Base-by-base conservation (phyloP, 1,140 invertebrate species). In the Coboldia fuscipes region DNA sequence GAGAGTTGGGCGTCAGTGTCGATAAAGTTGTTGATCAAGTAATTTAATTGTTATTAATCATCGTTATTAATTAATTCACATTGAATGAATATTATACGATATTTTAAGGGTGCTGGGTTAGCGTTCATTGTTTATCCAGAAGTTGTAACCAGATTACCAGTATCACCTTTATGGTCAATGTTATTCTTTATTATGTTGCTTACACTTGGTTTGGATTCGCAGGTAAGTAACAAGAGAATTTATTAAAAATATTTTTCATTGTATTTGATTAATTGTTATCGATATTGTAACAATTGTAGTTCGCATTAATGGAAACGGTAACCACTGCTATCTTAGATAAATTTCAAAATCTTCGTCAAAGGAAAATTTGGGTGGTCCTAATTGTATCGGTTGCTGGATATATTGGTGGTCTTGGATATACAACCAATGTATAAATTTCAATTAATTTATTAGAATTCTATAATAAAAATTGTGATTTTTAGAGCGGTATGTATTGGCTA, bases 111-210 rank as follows among this genome's bases (percentile, higher is more conserved):
- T 1, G 76, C 79, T 28, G 80, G 81, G 2, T 51, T 86, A 30
- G 80, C 80, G 2, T 86, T 85, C 45, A 78, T 84, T 37, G 80
- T 82, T 6, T 86, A 88, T 50, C 82, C 83, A 0, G 81, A 84
- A 54, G 81, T 81, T 20, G 75, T 88, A 3, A 69, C 78, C 0
- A 64, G 78, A 36, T 56, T 88, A 39, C 82, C 82, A 0, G 58
- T 80, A 4, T 72, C 81, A 2, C 78, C 79, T 1, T 54, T 86
- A 3, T 88, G 83, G 83, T 80, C 82, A 1, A 56, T 82, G 30
- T 56, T 86, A 0, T 88, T 89, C 59, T 89, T 89, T 51, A 63
- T 86, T 28, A 82, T 81, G 76, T 56, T 82, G 6, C 53, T 82
- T 16, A 80, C 76, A 0, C 57, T 82, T 19, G 77, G 77, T 7